phyloP scores from a whole-genome alignment of 2,797 vertebrate species.

The Rhinella marina region DNA sequence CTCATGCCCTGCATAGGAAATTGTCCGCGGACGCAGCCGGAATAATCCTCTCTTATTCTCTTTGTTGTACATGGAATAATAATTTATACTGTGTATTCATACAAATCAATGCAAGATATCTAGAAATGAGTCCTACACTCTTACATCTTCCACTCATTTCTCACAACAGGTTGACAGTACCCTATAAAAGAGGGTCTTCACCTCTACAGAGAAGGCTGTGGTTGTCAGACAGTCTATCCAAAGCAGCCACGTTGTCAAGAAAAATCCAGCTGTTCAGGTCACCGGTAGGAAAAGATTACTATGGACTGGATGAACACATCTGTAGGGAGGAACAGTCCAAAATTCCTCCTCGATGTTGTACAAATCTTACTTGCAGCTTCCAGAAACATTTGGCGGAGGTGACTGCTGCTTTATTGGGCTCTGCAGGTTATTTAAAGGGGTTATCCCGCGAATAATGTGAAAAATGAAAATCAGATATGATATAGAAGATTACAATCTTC shows the following conservation, averaged over 20 bases:
- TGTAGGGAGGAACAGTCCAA: too few relatives aligned
- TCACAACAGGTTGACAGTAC: not conserved
- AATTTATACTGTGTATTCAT: not conserved
- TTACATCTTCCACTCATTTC: not conserved
- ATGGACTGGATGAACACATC: too few relatives aligned
- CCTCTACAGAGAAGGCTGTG: not conserved
- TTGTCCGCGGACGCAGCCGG: not conserved
- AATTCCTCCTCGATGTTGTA: too few relatives aligned
- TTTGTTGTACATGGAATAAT: not conserved
- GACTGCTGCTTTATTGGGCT: too few relatives aligned
- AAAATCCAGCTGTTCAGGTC: too few relatives aligned
- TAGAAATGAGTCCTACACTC: not conserved
- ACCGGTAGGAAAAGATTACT: too few relatives aligned
- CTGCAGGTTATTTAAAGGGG: too few relatives aligned
- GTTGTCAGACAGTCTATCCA: not conserved
- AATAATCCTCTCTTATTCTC: not conserved
- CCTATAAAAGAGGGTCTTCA: not conserved
- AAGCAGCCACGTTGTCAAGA: not conserved
- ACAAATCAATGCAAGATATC: not conserved
- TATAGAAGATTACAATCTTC: too few relatives aligned
- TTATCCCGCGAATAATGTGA: too few relatives aligned
- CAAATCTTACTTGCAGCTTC: too few relatives aligned
- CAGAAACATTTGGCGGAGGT: too few relatives aligned
- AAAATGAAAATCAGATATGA: too few relatives aligned
- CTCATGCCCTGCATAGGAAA: constrained; percentile 8